A percentile compares a stretch with the other conserved stretches of the same genome.
Evolutionary conservation across 2,113 vertebrate genomes (phyloP).

Genomic region (Lophotis ruficrista): DNA sequence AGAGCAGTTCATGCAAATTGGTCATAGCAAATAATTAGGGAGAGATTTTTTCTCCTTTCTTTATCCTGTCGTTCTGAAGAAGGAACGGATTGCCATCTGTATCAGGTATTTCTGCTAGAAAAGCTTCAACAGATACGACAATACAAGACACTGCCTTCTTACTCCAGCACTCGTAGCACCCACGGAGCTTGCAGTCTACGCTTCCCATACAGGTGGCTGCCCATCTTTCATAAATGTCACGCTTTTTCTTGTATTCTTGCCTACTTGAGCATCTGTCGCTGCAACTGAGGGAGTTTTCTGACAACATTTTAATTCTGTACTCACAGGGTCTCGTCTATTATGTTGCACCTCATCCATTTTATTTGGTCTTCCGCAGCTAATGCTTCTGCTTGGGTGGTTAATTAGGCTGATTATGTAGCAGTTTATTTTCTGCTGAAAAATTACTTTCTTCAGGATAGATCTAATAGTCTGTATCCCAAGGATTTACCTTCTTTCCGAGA

Average conservation of each 20-base stretch:
- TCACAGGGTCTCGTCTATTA: neutral
- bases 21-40: neutral
- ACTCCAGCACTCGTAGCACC: neutral
- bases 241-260: neutral
- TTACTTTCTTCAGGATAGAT: neutral
- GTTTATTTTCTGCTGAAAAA: neutral
- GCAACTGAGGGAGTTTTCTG: neutral
- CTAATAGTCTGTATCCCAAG: neutral
- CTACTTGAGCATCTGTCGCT: neutral
- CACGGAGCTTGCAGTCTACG: neutral
- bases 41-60: neutral
- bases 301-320: neutral
- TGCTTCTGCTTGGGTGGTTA: neutral
- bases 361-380: neutral
- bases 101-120: neutral
- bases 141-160: neutral
- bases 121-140: neutral
- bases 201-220: neutral
- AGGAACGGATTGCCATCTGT: neutral
- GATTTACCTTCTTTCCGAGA: neutral
- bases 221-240: neutral
- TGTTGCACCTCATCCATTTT: neutral
- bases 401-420: neutral
- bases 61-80: neutral
- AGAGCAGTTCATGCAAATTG: neutral